A percentile compares a stretch with the other conserved stretches of the same genome.
Evolutionary conservation across 2,113 vertebrate genomes (phyloP).

Genomic region (Anoplopoma fimbria): DNA sequence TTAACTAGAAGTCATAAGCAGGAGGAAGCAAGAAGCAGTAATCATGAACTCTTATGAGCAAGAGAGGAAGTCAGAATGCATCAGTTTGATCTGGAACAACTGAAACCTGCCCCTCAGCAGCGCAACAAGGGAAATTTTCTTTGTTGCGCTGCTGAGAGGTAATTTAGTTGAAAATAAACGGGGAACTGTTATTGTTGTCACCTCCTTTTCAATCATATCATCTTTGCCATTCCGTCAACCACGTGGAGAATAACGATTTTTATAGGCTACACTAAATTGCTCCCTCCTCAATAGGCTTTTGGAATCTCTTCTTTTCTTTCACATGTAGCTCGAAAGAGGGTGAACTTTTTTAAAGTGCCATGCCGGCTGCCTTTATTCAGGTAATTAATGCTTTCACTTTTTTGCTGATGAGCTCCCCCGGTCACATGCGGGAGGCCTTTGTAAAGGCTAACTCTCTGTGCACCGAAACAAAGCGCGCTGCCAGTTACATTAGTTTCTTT

Average conservation of each 20-base stretch:
- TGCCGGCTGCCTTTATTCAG: constrained; percentile 63
- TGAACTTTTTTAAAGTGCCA: constrained; percentile 39
- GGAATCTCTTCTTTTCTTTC: constrained; percentile 37
- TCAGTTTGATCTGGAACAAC: constrained; percentile 28
- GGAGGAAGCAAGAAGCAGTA: constrained; percentile 19
- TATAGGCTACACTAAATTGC: constrained; percentile 40
- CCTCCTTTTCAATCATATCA: constrained; percentile 52
- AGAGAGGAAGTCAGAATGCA: constrained; percentile 28
- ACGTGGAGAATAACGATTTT: constrained; percentile 43
- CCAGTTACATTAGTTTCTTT: constrained; percentile 53
- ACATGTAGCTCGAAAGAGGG: constrained; percentile 21
- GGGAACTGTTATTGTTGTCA: constrained; percentile 61
- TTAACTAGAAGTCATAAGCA: constrained; percentile 33
- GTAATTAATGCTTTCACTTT: constrained; percentile 71
- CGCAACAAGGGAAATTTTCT: constrained; percentile 35
- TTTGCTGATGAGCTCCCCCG: constrained; percentile 56
- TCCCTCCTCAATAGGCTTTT: constrained; percentile 27
- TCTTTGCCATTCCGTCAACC: constrained; percentile 27
- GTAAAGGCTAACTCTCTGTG: constrained; percentile 35
- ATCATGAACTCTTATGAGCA: constrained; percentile 25
- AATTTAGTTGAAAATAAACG: constrained; percentile 54
- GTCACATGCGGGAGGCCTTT: constrained; percentile 46
- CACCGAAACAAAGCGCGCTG: constrained; percentile 48
- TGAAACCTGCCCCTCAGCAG: constrained; percentile 46
- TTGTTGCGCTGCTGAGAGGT: constrained; percentile 26